phyloP scores from a whole-genome alignment of 2,113 vertebrate species.

The Mesitornis unicolor region DNA sequence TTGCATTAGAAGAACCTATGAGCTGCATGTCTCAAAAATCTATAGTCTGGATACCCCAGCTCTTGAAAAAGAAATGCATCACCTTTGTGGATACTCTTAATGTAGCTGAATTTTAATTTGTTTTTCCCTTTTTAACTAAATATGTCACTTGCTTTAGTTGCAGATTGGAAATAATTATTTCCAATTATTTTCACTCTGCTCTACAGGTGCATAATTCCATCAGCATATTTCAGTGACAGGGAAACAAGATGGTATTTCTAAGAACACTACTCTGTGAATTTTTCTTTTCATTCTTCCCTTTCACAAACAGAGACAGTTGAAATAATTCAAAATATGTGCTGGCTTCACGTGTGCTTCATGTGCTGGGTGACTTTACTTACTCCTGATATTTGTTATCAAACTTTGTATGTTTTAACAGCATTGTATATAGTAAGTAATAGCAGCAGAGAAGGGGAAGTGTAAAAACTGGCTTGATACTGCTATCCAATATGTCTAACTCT shows the following conservation, averaged over 20 bases:
- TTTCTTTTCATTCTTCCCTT: neutral
- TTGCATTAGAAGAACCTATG: neutral
- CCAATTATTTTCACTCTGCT: neutral
- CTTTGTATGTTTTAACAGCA: neutral
- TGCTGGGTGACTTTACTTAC: neutral
- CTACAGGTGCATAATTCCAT: neutral
- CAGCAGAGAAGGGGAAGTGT: neutral
- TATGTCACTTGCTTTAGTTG: neutral
- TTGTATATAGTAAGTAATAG: neutral
- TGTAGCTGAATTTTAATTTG: neutral
- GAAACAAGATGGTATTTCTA: neutral
- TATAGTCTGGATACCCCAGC: neutral
- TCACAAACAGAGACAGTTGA: neutral
- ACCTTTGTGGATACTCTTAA: neutral
- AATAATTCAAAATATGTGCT: neutral
- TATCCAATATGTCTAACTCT: rapidly evolving
- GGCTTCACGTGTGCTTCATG: neutral
- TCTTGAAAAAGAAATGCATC: constrained; percentile 1
- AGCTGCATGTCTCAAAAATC: neutral
- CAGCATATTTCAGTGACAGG: neutral
- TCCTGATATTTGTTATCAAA: neutral
- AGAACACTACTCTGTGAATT: neutral
- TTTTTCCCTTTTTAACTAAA: neutral
- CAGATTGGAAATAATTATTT: neutral
- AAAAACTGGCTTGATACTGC: neutral